These are phyloP conservation scores for Nomada ferruginata DNA, from an alignment of 2,888 invertebrate species.

Conservation along the genomic window DNA sequence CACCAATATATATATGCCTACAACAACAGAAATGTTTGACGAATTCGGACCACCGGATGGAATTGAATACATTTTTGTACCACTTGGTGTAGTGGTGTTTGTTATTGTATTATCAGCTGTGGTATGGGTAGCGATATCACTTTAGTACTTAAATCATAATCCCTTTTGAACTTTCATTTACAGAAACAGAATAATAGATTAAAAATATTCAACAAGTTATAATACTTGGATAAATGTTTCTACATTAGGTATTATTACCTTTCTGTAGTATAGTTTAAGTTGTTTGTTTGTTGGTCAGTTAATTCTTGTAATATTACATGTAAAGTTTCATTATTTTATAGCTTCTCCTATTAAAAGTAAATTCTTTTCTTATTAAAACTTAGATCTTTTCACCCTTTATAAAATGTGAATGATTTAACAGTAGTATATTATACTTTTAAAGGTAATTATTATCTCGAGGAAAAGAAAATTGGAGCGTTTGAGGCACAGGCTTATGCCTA, in stretches of 20 bases:
- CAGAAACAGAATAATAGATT: slow-evolving; percentile 50
- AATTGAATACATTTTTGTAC: slow-evolving; percentile 83
- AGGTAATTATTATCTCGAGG: slow-evolving; percentile 86
- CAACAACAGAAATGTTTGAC: slow-evolving; percentile 78
- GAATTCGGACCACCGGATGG: slow-evolving; percentile 82
- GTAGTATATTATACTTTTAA: slow-evolving; percentile 49
- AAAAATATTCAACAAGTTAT: slow-evolving; percentile 38
- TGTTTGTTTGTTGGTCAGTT: slow-evolving; percentile 30
- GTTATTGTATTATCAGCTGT: slow-evolving; percentile 82
- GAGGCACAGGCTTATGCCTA: slow-evolving; percentile 87
- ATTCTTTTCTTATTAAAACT: slow-evolving; percentile 21
- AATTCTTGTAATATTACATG: slow-evolving; percentile 17
- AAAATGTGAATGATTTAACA: slow-evolving; percentile 8
- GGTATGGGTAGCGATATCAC: slow-evolving; percentile 77
- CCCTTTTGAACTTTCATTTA: slow-evolving; percentile 45
- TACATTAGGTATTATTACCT: slow-evolving; percentile 55
- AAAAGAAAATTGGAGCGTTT: slow-evolving; percentile 86
- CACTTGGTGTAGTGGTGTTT: slow-evolving; percentile 82
- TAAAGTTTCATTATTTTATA: slow-evolving; percentile 16
- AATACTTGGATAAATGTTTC: slow-evolving; percentile 53
- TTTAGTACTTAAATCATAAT: slow-evolving; percentile 63
- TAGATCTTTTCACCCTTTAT: neutral
- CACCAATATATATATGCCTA: slow-evolving; percentile 67
- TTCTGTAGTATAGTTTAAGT: slow-evolving; percentile 28
- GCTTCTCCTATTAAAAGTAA: slow-evolving; percentile 21